Conservation (phyloP, 1,140 invertebrate genomes). For the Vollenhovia emeryi region DNA sequence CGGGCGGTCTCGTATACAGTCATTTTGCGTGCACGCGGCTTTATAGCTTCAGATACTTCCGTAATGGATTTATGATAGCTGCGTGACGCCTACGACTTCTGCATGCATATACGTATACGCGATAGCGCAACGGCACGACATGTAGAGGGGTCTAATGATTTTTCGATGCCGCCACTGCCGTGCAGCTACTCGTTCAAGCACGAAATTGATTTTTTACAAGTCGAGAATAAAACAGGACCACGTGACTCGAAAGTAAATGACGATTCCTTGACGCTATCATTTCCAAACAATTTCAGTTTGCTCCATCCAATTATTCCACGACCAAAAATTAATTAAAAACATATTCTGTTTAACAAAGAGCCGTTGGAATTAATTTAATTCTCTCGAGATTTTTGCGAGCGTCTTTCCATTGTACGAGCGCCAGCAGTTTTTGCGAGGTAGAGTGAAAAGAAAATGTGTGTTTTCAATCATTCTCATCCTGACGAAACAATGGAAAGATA, state of each 20-base stretch:
- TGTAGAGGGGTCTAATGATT: constrained; percentile 63
- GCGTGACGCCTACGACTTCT: constrained; percentile 53
- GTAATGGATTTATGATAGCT: constrained; percentile 71
- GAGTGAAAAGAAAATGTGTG: not conserved
- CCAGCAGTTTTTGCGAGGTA: not conserved
- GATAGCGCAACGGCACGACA: constrained; percentile 47
- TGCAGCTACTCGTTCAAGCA: constrained; percentile 59
- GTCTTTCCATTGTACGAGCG: not conserved
- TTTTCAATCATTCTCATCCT: not conserved
- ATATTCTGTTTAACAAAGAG: not conserved
- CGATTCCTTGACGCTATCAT: not conserved
- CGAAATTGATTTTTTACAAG: constrained; percentile 65
- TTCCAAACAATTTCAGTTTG: not conserved
- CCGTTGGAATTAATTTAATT: not conserved
- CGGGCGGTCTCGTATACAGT: constrained; percentile 51
- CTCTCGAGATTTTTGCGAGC: not conserved
- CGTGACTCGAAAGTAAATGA: constrained; percentile 26
- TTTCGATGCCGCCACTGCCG: constrained; percentile 58
- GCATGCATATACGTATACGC: constrained; percentile 24
- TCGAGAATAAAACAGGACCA: constrained; percentile 12
- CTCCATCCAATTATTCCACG: not conserved
- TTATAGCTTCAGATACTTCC: constrained; percentile 65
- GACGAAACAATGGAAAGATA: not conserved
- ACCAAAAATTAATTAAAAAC: not conserved
- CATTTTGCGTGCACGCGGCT: constrained; percentile 40